Base-by-base conservation (phyloP, 2,888 invertebrate genomes). In the Cheiracanthium punctorium region DNA sequence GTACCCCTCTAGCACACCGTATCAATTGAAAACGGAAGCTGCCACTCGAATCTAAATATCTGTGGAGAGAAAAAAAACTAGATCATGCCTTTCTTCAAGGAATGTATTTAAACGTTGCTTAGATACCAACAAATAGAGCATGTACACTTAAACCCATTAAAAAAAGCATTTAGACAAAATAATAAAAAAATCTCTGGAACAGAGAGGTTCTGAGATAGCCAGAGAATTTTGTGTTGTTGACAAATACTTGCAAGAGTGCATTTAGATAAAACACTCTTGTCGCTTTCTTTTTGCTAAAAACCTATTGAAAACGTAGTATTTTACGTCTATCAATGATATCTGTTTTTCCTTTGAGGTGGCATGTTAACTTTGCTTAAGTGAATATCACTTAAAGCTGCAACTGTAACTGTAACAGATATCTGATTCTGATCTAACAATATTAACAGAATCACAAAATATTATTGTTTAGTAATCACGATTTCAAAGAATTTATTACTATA, bases 181-280 rank as follows among this genome's bases (percentile, higher is more conserved):
- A 24, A 17, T 10, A 17, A 24, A 24, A 24, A 58, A 58, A 5
- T 7, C 4, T 24, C 58, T n/a, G 24, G 24, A 58, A 24, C 20
- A 58, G 58, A 20, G 24, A 58, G 1, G 17, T 4, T n/a, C n/a
- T 10, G 20, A 58, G 75, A 70, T 77, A 69, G 52, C 8, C 20
- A 30, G 20, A 33, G 69, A 48, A 69, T 77, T 77, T 76, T 71
- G 33, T 20, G 30, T n/a, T 79, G 79, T 79, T 79, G 70, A 48
- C 79, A 71, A 79, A 79, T 79, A 71, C 70, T 71, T 37, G 20
- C 28, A 7, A 33, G 32, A 71, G 33, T 79, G 64, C 79, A 71
- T 79, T 79, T 48, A 37, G 71, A 71, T 58, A 79, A 79, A 64
- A 65, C 28, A 28, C 52, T 33, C 32, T 77, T 17, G 77, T 30